Conservation (phyloP, 2,797 vertebrate species). For the Eulemur albifrons region DNA sequence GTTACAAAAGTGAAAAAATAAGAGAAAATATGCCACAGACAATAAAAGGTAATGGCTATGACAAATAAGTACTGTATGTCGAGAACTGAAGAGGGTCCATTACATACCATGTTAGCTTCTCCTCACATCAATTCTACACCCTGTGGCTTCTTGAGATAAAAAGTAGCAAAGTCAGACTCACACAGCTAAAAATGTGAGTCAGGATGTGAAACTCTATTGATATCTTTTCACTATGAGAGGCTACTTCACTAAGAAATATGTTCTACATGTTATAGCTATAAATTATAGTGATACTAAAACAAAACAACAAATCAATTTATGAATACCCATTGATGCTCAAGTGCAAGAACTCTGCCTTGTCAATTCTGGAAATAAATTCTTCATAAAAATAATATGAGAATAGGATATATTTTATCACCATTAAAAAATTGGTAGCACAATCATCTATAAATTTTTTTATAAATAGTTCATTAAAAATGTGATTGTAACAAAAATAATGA, state of each 20-base stretch:
- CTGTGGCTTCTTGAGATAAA: neutral
- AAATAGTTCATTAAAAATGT: slow-evolving; percentile 14
- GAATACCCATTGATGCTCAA: neutral
- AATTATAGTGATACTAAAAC: neutral
- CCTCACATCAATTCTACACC: neutral
- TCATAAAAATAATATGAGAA: neutral
- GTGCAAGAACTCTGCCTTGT: neutral
- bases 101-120: neutral
- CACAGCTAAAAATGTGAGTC: neutral
- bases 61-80: neutral
- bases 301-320: neutral
- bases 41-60: neutral
- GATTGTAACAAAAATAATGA: neutral
- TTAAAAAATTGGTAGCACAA: neutral
- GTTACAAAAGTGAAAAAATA: neutral
- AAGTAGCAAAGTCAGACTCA: neutral
- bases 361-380: neutral
- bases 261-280: neutral
- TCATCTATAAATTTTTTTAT: neutral
- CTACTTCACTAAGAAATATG: neutral
- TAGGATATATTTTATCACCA: neutral
- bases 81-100: neutral
- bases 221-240: neutral
- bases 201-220: neutral
- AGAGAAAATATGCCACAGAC: neutral